phyloP scores from a whole-genome alignment of 1,140 invertebrate genomes.

The Drosophila parabipectinata region DNA sequence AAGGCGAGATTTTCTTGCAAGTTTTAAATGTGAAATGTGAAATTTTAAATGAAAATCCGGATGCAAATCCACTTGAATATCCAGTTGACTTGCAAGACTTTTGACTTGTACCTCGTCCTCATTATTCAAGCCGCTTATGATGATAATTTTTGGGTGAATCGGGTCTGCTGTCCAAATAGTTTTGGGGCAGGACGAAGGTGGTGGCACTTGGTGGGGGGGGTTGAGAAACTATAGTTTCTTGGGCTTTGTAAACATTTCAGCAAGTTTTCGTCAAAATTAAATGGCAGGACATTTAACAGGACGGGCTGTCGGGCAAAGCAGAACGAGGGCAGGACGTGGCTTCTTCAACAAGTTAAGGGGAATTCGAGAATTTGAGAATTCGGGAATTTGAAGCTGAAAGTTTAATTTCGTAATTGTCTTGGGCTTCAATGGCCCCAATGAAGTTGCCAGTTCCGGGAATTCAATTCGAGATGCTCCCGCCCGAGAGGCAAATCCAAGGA shows the following conservation, averaged over 20 bases:
- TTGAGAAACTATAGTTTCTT: constrained; percentile 23
- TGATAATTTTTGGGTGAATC: constrained; percentile 57
- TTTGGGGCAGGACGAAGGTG: background rate
- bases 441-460: constrained; percentile 1
- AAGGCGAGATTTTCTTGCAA: background rate
- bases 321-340: background rate
- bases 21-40: background rate
- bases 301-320: background rate
- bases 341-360: constrained; percentile 18
- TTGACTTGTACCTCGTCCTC: constrained; percentile 25
- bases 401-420: constrained; percentile 30
- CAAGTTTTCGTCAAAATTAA: constrained; percentile 5
- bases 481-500: background rate
- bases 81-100: constrained; percentile 32
- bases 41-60: background rate
- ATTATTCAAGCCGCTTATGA: constrained; percentile 67
- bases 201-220: background rate
- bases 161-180: no score
- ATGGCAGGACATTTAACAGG: background rate
- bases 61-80: constrained; percentile 22
- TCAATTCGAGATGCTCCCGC: background rate
- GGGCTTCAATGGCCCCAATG: constrained; percentile 9
- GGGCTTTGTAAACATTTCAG: constrained; percentile 7
- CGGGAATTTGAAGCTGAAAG: constrained; percentile 10
- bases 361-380: background rate